Evolutionary conservation across 2,888 invertebrate species (phyloP), one percentile per base, ranked within the genome.

Genomic region (Hypercompe scribonia): DNA sequence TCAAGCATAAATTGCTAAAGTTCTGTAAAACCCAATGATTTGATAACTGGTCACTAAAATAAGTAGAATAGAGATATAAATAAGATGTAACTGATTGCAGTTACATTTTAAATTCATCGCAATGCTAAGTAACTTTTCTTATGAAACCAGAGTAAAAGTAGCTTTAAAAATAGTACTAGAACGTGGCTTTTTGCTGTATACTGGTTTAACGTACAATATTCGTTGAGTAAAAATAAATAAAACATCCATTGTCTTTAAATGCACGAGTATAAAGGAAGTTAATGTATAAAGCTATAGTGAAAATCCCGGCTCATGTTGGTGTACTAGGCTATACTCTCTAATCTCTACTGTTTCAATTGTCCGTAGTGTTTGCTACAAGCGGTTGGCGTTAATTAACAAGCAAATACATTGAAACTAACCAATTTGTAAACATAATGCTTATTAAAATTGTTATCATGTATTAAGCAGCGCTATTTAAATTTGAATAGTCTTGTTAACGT

Each of bases 261-360:
- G 91, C 92, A 93, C 90, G 92, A 92, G 90, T 88, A 93, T 91
- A 91, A 90, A 90, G 91, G 90, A 92, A 93, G 93, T 93, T 93
- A 94, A 93, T 93, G 92, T 91, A 91, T 89, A 93, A 90, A 92
- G 92, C 92, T 88, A 89, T 88, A 90, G 91, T 90, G 88, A 90
- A 90, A 90, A 92, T 91, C 89, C 86, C 82, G 89, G 90, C 90
- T 92, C 90, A 89, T 91, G 91, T 91, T 89, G 89, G 90, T 91
- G 86, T 91, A 91, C 89, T 89, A 89, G 89, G 91, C 88, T 90
- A 87, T 91, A 90, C 87, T 84, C 87, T 86, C 91, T 93, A 92
- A 93, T 93, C 93, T 92, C 89, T 88, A 84, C 87, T 87, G 86
- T 86, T 89, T 84, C 82, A 80, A 85, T 83, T 85, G 82, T 70